Conservation (phyloP, 37 sponge, comb jelly and placozoan species). For the Agelas oroides region DNA sequence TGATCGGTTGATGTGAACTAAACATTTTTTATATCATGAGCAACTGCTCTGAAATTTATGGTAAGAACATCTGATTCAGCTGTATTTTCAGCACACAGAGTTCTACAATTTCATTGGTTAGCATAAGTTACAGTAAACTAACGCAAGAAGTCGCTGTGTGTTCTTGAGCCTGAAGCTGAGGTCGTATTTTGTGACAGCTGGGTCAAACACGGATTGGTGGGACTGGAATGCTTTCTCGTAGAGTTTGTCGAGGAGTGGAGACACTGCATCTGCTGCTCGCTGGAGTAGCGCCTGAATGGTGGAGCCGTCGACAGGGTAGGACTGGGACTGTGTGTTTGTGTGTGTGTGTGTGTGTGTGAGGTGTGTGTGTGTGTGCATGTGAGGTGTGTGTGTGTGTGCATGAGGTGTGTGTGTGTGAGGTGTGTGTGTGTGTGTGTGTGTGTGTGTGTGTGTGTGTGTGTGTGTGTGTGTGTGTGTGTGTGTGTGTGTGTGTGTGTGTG, state of each 20-base stretch:
- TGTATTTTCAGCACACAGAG: too few relatives aligned
- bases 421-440: background rate
- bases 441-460: background rate
- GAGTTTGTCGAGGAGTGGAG: conserved; percentile 65
- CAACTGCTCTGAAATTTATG: too few relatives aligned
- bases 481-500: background rate
- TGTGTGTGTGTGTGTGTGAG: background rate
- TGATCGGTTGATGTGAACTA: too few relatives aligned
- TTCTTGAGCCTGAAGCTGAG: conserved; percentile 55
- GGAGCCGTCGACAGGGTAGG: conserved; percentile 38
- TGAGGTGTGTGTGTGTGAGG: background rate
- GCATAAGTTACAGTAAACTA: too few relatives aligned
- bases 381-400: background rate
- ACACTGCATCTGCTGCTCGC: conserved; percentile 64
- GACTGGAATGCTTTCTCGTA: conserved; percentile 74
- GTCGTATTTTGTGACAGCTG: conserved; percentile 59
- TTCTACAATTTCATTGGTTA: too few relatives aligned
- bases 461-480: background rate
- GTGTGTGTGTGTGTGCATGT: background rate
- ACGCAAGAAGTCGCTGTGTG: conserved; percentile 65
- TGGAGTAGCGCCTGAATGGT: conserved; percentile 44
- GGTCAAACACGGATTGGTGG: conserved; percentile 39
- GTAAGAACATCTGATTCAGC: too few relatives aligned
- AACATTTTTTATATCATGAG: too few relatives aligned
- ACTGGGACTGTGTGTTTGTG: conserved; percentile 10